Evolutionary conservation across 37 sponge, comb jelly and placozoan species (phyloP).

Genomic region (Spongilla lacustris): DNA sequence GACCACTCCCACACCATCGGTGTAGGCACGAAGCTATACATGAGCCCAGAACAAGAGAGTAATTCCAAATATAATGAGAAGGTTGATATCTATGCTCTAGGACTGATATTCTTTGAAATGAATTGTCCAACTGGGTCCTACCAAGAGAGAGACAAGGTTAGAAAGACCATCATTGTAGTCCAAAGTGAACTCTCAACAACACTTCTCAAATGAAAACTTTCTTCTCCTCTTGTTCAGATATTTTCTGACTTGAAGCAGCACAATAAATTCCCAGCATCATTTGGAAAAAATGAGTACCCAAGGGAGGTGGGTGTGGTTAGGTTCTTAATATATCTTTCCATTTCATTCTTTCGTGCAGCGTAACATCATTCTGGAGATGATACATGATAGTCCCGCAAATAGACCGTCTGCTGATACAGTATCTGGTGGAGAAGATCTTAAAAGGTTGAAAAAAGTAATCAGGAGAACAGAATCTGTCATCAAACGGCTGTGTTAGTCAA

Average conservation of each 20-base stretch:
- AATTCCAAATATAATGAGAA: conserved; percentile 57
- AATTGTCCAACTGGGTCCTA: conserved; percentile 47
- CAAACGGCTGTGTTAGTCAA: not conserved
- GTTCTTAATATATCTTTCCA: not conserved
- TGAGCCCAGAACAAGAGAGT: conserved; percentile 82
- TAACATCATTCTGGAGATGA: not conserved
- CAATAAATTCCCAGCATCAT: not conserved
- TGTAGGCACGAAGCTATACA: conserved; percentile 80
- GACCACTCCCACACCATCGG: conserved; percentile 61
- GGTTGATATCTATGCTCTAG: conserved; percentile 87
- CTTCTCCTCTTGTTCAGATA: conserved; percentile 34
- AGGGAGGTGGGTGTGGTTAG: conserved; percentile 34
- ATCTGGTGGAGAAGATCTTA: not conserved
- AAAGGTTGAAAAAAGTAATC: not conserved
- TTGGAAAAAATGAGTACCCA: not conserved
- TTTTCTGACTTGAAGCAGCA: conserved; percentile 66
- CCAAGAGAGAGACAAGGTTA: conserved; percentile 52
- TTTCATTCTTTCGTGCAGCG: not conserved
- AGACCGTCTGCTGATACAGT: not conserved
- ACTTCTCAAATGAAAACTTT: too few species aligned
- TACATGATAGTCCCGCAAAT: not conserved
- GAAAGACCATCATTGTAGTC: too few species aligned
- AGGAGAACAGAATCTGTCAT: not conserved
- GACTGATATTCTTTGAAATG: conserved; percentile 90
- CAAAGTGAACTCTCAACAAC: too few species aligned